Conservation (phyloP, 1,140 invertebrate species). For the Trissolcus basalis region DNA sequence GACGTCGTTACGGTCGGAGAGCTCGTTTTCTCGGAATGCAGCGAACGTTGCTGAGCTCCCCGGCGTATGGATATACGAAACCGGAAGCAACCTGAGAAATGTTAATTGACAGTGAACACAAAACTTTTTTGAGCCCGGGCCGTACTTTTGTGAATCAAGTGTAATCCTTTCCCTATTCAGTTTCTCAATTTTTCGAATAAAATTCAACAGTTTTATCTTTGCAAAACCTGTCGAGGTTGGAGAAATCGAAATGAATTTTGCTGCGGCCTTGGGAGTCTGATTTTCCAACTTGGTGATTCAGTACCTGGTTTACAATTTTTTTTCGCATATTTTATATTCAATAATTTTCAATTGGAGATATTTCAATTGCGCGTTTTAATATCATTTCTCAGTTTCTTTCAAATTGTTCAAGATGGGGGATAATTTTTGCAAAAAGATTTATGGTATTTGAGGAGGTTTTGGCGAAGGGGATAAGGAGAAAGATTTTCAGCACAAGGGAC, state of each 20-base stretch:
- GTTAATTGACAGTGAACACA: constrained; percentile 33
- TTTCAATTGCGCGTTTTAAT: too few relatives aligned
- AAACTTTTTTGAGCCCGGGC: background rate
- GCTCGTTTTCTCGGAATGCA: constrained; percentile 44
- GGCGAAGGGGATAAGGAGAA: too few relatives aligned
- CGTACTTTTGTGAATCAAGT: too few relatives aligned
- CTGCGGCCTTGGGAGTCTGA: constrained; percentile 48
- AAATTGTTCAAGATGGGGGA: too few relatives aligned
- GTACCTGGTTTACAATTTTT: too few relatives aligned
- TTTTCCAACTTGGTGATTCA: constrained; percentile 34
- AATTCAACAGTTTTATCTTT: background rate
- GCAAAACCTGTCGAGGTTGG: constrained; percentile 39
- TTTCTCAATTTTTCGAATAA: background rate
- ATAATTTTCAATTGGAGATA: too few relatives aligned
- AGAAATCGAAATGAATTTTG: constrained; percentile 52
- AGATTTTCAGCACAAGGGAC: too few relatives aligned
- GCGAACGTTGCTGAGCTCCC: constrained; percentile 34
- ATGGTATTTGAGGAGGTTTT: too few relatives aligned
- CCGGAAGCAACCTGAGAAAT: constrained; percentile 45
- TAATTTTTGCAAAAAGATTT: too few relatives aligned
- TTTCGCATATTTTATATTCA: too few relatives aligned
- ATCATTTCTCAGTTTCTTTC: too few relatives aligned
- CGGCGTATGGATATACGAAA: constrained; percentile 35
- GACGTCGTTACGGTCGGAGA: constrained; percentile 38
- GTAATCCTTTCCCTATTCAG: too few relatives aligned